Base-by-base conservation (phyloP, 1,140 invertebrate species). In the Whitmania pigra region DNA sequence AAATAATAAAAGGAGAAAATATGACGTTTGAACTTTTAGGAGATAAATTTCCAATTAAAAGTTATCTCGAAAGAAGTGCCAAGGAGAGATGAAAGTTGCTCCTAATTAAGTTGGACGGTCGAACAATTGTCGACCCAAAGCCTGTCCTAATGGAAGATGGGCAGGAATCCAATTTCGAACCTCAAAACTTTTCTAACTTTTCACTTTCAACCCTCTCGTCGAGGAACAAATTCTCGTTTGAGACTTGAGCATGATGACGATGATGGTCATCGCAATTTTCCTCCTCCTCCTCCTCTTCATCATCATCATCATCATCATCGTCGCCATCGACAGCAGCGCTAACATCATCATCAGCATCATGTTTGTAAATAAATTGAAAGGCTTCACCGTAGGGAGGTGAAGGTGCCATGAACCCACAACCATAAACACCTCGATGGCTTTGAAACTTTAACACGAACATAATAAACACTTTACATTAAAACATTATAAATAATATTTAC, bases 341-440 rank as follows among this genome's bases (percentile, higher is more conserved):
- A 63, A 15, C 57, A 63, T 25, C 57, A 15, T 63, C 57, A 63
- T 31, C 57, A 63, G 6, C 22, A 63, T 22, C 57, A 15, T 31
- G 5, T 17, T 25, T 22, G 6, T n/a, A 25, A 13, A 20, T 25
- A 63, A 11, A 63, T 25, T 63, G 57, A 63, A 63, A 13, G 29
- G 29, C 29, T 63, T 63, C 22, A 15, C 15, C 22, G 54, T 2
- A 60, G 60, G 71, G 27, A 70, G 70, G 57, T 31, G 18, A 36
- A 66, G 53, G 22, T 79, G 80, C 79, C 79, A 85, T 84, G 76
- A 36, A 92, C 90, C 63, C 89, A 88, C 17, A 87, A 86, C 88
- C 68, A 92, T 83, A 82, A 93, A 90, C 36, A 92, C 78, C 66
- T 90, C 91, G 29, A 89, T 88, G 83, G 90, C 88, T 71, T 90